These are phyloP conservation scores for Allobates femoralis DNA, from an alignment of 2,797 vertebrate genomes.

Conservation along the genomic window DNA sequence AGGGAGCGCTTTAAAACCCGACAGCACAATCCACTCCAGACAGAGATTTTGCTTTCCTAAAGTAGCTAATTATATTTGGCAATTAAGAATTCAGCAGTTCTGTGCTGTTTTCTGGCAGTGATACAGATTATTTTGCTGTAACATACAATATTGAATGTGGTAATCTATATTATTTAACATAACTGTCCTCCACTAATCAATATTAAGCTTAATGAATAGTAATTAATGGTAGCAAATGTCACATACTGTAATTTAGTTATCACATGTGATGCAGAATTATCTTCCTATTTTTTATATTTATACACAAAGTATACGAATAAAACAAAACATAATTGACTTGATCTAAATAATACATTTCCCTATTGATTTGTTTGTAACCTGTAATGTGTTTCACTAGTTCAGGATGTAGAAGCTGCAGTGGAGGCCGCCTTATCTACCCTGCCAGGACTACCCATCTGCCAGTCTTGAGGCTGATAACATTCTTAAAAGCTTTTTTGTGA, in stretches of 20 bases:
- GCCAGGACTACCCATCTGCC: neutral
- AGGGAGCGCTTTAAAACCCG: neutral
- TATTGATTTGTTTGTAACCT: neutral
- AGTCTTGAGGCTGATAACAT: neutral
- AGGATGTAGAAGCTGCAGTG: neutral
- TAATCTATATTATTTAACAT: neutral
- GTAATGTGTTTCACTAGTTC: neutral
- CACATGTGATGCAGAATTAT: neutral
- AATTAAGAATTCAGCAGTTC: conserved; percentile 10
- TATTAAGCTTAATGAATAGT: neutral
- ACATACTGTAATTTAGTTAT: neutral
- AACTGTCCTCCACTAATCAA: neutral
- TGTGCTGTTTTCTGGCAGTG: neutral
- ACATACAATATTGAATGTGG: neutral
- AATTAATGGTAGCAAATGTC: neutral
- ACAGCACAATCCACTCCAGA: neutral
- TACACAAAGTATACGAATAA: neutral
- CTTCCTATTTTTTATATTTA: neutral
- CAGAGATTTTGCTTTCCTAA: neutral
- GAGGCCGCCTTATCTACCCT: neutral
- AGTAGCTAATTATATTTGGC: neutral
- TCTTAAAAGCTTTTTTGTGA: neutral
- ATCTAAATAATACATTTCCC: neutral
- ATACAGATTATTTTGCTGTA: conserved; percentile 6
- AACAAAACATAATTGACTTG: neutral